Percentiles rank a stretch among this genome's conserved stretches.
Evolutionary conservation across 2,113 vertebrate species (phyloP).

Genomic region (Phycodurus eques): DNA sequence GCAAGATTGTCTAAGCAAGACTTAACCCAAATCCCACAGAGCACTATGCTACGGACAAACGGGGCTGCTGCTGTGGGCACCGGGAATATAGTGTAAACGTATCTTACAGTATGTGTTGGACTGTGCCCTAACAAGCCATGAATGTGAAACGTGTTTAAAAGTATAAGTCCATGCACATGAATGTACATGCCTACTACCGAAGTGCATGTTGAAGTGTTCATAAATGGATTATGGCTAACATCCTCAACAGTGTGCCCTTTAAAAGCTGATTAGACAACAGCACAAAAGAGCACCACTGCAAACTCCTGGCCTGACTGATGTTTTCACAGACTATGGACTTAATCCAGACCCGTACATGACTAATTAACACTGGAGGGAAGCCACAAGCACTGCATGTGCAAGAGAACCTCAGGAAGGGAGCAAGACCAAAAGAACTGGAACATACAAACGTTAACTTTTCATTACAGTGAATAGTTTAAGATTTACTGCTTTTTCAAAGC

Average conservation of each 20-base stretch:
- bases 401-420: conserved; percentile 20
- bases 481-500: conserved; percentile 56
- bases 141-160: conserved; percentile 10
- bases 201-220: conserved; percentile 3
- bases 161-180: not conserved
- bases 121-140: conserved; percentile 18
- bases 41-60: not conserved
- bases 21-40: not conserved
- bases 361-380: conserved; percentile 50
- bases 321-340: conserved; percentile 12
- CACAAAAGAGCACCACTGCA: conserved; percentile 5
- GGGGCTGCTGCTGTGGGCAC: not conserved
- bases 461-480: conserved; percentile 61
- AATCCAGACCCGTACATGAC: conserved; percentile 39
- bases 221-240: conserved; percentile 29
- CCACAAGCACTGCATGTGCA: conserved; percentile 29
- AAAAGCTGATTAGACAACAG: conserved; percentile 21
- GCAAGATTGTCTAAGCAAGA: no score
- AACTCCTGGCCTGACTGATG: conserved; percentile 7
- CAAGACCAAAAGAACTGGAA: conserved; percentile 51
- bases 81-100: not conserved
- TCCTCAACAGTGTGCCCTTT: conserved; percentile 14
- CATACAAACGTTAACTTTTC: conserved; percentile 61
- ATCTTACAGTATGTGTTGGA: conserved; percentile 7
- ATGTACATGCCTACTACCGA: not conserved